A percentile compares a stretch with the other conserved stretches of the same genome.
phyloP scores from a whole-genome alignment of 35 echinoderm and acorn worm genomes.

The Lytechinus pictus region DNA sequence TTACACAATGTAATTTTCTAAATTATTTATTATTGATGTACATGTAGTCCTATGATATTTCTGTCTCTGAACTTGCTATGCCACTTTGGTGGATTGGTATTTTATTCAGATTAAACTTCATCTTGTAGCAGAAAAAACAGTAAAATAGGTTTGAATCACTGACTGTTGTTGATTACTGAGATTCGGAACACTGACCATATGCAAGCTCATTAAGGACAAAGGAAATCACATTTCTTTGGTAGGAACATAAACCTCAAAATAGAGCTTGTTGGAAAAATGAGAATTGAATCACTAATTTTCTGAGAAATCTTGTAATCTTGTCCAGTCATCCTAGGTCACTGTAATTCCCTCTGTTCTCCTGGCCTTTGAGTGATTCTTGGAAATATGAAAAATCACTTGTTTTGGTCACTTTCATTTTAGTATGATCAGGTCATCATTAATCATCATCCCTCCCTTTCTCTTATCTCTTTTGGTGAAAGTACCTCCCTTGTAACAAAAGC shows the following conservation, averaged over 20 bases:
- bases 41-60: too few species aligned
- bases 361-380: neutral
- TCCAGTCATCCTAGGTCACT: neutral
- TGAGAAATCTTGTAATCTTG: neutral
- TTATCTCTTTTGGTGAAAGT: neutral
- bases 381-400: slow-evolving; percentile 8
- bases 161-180: neutral
- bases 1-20: too few species aligned
- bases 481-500: neutral
- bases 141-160: too few species aligned
- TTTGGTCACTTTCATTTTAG: neutral
- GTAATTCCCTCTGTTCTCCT: neutral
- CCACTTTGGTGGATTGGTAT: too few species aligned
- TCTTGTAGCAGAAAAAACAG: too few species aligned
- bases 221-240: neutral
- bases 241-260: slow-evolving; percentile 1
- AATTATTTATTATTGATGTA: too few species aligned
- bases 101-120: too few species aligned
- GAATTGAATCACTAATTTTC: neutral
- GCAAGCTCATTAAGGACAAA: neutral
- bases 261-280: neutral
- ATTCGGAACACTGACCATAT: neutral
- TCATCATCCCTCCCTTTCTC: neutral
- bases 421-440: neutral
- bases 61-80: too few species aligned